Conservation (phyloP, 1,140 invertebrate genomes). For the Apocrypta bakeri region DNA sequence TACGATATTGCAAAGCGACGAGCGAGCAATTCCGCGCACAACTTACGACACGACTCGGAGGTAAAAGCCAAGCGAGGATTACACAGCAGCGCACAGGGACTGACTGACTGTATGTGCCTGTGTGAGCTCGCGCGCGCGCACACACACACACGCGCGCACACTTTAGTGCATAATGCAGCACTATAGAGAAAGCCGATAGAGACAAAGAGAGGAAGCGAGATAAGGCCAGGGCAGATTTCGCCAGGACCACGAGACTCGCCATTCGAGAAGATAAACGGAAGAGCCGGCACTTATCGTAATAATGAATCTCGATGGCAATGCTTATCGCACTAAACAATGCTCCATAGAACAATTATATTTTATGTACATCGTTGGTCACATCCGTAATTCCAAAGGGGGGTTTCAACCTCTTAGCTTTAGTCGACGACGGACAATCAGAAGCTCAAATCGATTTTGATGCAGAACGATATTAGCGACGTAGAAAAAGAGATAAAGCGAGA, state of each 20-base stretch:
- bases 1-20: not conserved
- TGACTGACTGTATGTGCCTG: too few species aligned
- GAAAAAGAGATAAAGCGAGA: too few species aligned
- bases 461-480: too few species aligned
- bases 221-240: conserved; percentile 22
- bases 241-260: conserved; percentile 24
- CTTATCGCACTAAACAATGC: too few species aligned
- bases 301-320: too few species aligned
- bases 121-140: not conserved
- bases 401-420: too few species aligned
- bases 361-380: too few species aligned
- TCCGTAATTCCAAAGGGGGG: too few species aligned
- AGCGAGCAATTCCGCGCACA: not conserved
- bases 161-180: too few species aligned
- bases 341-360: not conserved
- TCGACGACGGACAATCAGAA: too few species aligned
- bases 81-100: not conserved
- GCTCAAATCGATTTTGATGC: too few species aligned
- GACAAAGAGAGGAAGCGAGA: conserved; percentile 48
- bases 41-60: not conserved
- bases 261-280: conserved; percentile 13
- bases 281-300: not conserved
- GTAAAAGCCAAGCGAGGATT: not conserved
- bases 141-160: not conserved
- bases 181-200: conserved; percentile 18